Evolutionary conservation across 2,888 invertebrate species (phyloP).

Genomic region (Cabera pusaria): DNA sequence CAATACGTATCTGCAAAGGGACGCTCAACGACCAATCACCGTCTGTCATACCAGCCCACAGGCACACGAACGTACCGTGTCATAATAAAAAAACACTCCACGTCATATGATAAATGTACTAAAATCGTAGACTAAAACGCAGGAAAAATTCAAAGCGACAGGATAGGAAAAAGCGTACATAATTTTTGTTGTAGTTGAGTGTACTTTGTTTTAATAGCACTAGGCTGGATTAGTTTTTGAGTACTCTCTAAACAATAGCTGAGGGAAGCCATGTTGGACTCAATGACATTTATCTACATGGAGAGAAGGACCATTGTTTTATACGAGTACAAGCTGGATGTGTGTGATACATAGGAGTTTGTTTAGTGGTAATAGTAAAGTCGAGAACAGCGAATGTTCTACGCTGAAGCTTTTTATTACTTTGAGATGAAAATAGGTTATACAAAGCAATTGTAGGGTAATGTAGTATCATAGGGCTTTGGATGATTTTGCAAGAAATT

Average conservation of each 20-base stretch:
- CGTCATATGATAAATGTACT: no score
- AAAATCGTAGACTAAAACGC: background rate
- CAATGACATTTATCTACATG: constrained; percentile 20
- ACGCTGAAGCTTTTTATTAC: no score
- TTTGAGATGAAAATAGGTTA: no score
- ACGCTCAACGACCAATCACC: constrained; percentile 61
- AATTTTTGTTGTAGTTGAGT: constrained; percentile 40
- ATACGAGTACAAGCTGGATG: constrained; percentile 9
- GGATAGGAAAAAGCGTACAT: background rate
- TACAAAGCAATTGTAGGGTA: no score
- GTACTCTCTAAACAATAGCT: constrained; percentile 68
- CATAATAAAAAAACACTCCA: constrained; percentile 1
- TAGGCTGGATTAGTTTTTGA: constrained; percentile 78
- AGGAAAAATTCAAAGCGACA: constrained; percentile 6
- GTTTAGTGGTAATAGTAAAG: no score
- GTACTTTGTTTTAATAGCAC: constrained; percentile 76
- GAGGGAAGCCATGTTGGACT: constrained; percentile 54
- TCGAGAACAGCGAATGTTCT: no score
- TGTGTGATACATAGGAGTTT: constrained; percentile 1
- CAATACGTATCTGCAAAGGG: constrained; percentile 52
- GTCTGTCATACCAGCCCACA: constrained; percentile 37
- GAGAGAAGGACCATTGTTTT: constrained; percentile 25
- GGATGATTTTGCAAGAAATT: no score
- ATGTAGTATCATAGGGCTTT: no score
- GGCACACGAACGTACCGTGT: constrained; percentile 7